A percentile compares a stretch with the other conserved stretches of the same genome.
Evolutionary conservation across 2,797 vertebrate genomes (phyloP).

Genomic region (Botia kubotai): DNA sequence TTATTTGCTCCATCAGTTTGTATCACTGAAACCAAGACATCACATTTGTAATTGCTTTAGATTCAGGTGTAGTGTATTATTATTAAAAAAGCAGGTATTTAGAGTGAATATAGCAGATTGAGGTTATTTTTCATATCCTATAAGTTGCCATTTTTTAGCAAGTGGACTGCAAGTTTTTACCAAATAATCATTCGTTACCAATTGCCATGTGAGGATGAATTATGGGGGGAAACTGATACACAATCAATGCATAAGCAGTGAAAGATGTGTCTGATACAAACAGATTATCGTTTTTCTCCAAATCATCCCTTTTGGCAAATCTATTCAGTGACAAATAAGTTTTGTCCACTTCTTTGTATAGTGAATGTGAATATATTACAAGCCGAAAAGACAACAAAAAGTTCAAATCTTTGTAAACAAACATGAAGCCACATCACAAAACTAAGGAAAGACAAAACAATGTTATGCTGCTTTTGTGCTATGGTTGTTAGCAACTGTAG

Average conservation of each 20-base stretch:
- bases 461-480: slow-evolving; percentile 79
- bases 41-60: slow-evolving; percentile 18
- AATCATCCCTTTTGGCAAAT: slow-evolving; percentile 3
- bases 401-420: slow-evolving; percentile 31
- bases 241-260: slow-evolving; percentile 4
- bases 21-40: slow-evolving; percentile 5
- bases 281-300: neutral
- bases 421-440: slow-evolving; percentile 57
- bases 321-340: neutral
- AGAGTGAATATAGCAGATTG: too few relatives aligned
- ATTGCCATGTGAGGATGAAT: slow-evolving; percentile 30
- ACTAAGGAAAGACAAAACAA: slow-evolving; percentile 43
- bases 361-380: slow-evolving; percentile 39
- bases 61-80: slow-evolving; percentile 5
- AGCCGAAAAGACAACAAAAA: slow-evolving; percentile 41
- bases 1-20: slow-evolving; percentile 18
- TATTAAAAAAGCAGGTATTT: neutral
- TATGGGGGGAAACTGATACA: neutral
- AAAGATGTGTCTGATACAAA: slow-evolving; percentile 19
- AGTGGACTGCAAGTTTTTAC: slow-evolving; percentile 41
- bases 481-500: slow-evolving; percentile 76
- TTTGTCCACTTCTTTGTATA: slow-evolving; percentile 26
- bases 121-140: neutral
- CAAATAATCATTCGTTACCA: slow-evolving; percentile 44
- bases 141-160: slow-evolving; percentile 41